Evolutionary conservation across 1,140 invertebrate genomes (phyloP).

Genomic region (Conopomorpha cramerella): DNA sequence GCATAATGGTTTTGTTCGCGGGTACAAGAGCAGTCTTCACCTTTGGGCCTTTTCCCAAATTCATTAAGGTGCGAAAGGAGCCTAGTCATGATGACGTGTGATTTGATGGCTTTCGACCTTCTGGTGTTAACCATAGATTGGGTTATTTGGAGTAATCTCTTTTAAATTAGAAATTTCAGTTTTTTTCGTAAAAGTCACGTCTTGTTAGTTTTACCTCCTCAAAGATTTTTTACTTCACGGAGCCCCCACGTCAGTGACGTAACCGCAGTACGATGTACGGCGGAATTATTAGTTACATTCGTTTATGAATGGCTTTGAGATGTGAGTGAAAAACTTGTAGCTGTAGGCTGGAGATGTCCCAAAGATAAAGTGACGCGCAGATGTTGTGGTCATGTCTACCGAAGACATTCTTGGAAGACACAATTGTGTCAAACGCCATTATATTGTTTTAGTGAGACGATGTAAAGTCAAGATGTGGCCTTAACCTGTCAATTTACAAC

Average conservation of each 20-base stretch:
- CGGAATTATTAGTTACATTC: no score
- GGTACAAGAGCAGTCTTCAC: slow-evolving; percentile 29
- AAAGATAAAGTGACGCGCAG: slow-evolving; percentile 32
- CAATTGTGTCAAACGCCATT: no score
- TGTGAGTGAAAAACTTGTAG: no score
- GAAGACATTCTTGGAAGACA: no score
- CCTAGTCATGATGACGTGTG: slow-evolving; percentile 35
- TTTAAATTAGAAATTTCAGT: slow-evolving; percentile 22
- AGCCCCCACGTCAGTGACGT: slow-evolving; percentile 2
- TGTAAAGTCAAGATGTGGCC: no score
- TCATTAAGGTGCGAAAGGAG: slow-evolving; percentile 49
- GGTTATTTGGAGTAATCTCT: slow-evolving; percentile 27
- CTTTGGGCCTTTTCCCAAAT: slow-evolving; percentile 34
- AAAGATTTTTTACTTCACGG: slow-evolving; percentile 4
- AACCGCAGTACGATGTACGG: slow-evolving; percentile 6
- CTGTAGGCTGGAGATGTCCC: slow-evolving; percentile 20
- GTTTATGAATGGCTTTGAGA: no score
- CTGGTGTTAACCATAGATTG: slow-evolving; percentile 36
- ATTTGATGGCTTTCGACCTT: slow-evolving; percentile 32
- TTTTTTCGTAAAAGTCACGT: not conserved
- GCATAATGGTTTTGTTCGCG: slow-evolving; percentile 53
- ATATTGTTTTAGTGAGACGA: slow-evolving; percentile 20
- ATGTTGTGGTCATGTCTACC: no score
- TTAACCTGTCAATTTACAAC: no score
- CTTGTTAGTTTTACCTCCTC: slow-evolving; percentile 8